Evolutionary conservation across 2,888 invertebrate genomes (phyloP).

Genomic region (Drosophila monieri): DNA sequence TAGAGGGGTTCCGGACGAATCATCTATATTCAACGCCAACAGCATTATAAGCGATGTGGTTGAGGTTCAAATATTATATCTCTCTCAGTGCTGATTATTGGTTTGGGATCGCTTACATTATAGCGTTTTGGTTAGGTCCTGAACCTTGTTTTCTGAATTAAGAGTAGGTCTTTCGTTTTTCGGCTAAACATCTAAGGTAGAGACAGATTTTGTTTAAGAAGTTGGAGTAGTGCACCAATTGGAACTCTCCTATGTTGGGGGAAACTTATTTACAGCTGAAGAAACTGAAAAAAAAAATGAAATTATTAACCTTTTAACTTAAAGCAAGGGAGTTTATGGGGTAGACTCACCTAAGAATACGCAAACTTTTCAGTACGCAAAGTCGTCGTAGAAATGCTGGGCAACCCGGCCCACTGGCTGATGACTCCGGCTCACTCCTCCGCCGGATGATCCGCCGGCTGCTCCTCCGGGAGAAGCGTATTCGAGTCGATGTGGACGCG

Average conservation of each 20-base stretch:
- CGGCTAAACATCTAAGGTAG: slow-evolving; percentile 57
- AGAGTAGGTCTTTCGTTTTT: slow-evolving; percentile 52
- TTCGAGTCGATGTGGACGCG: slow-evolving; percentile 78
- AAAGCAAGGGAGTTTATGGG: neutral
- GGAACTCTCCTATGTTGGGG: slow-evolving; percentile 43
- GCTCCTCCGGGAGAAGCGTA: slow-evolving; percentile 71
- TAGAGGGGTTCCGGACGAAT: slow-evolving; percentile 37
- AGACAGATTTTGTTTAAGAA: slow-evolving; percentile 44
- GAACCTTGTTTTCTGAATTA: slow-evolving; percentile 40
- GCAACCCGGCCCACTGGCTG: slow-evolving; percentile 68
- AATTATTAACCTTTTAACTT: neutral
- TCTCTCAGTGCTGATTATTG: neutral
- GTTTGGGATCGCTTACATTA: neutral
- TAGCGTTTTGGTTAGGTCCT: slow-evolving; percentile 20
- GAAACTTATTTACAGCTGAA: slow-evolving; percentile 76
- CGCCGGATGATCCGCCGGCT: slow-evolving; percentile 28
- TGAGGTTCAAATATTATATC: neutral
- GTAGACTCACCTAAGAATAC: slow-evolving; percentile 30
- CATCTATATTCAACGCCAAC: neutral
- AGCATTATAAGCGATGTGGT: neutral
- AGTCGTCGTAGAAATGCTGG: slow-evolving; percentile 82
- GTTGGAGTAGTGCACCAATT: slow-evolving; percentile 43
- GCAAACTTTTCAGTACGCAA: slow-evolving; percentile 74
- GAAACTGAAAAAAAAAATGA: slow-evolving; percentile 51
- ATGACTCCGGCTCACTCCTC: slow-evolving; percentile 43